Evolutionary conservation across 2,797 vertebrate species (phyloP).

Genomic region (Urosaurus nigricauda): DNA sequence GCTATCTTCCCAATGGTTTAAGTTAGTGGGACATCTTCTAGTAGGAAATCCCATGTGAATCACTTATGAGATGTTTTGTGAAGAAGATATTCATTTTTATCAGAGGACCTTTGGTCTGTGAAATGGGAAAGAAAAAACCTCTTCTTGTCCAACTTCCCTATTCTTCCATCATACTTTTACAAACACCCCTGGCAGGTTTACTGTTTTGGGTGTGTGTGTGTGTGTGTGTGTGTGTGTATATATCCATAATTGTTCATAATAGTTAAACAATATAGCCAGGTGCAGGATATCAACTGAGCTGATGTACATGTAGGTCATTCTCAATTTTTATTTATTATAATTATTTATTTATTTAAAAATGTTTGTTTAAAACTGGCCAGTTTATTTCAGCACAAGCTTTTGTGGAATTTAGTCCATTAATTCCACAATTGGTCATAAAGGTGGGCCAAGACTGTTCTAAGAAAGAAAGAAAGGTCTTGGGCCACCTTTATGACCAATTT

Average conservation of each 20-base stretch:
- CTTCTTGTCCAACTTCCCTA: not conserved
- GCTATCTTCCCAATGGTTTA: not conserved
- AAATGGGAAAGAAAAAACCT: not conserved
- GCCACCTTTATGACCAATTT: no score
- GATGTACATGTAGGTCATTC: not conserved
- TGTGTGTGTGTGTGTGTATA: no score
- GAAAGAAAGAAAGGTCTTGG: no score
- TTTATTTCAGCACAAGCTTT: no score
- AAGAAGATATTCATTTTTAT: not conserved
- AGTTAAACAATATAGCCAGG: not conserved
- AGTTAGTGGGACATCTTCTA: not conserved
- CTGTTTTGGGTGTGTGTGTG: no score
- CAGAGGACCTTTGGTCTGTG: not conserved
- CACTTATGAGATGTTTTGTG: not conserved
- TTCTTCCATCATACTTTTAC: not conserved
- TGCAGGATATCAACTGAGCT: not conserved
- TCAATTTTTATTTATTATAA: no score
- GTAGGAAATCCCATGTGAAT: not conserved
- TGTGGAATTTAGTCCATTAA: no score
- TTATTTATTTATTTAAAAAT: no score
- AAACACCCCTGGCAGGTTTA: not conserved
- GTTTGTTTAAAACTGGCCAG: no score
- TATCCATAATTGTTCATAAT: no score
- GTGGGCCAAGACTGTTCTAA: no score
- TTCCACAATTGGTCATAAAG: no score